Percentiles rank a stretch among this genome's conserved stretches.
These are phyloP conservation scores for Pelodytes ibericus DNA, from an alignment of 2,797 vertebrate species.

Conservation along the genomic window DNA sequence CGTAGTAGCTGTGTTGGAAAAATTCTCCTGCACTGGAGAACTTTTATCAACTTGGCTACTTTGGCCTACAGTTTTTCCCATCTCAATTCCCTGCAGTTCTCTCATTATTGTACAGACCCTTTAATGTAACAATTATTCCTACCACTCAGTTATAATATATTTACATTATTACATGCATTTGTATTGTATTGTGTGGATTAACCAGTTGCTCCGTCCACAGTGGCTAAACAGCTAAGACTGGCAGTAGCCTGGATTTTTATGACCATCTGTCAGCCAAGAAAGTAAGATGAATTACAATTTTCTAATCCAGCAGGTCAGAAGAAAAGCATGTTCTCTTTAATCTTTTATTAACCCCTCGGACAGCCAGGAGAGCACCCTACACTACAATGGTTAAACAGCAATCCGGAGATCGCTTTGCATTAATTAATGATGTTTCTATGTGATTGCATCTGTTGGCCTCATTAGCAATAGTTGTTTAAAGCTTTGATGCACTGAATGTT, in stretches of 20 bases:
- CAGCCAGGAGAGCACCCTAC: too few relatives aligned
- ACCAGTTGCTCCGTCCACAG: slow-evolving; percentile 50
- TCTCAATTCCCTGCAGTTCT: too few relatives aligned
- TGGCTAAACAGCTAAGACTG: slow-evolving; percentile 63
- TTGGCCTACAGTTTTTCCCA: too few relatives aligned
- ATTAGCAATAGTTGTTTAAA: neutral
- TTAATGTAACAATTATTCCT: neutral
- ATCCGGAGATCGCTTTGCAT: too few relatives aligned
- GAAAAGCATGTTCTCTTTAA: slow-evolving; percentile 62
- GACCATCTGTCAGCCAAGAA: slow-evolving; percentile 72
- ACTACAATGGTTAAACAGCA: too few relatives aligned
- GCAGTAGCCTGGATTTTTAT: slow-evolving; percentile 68
- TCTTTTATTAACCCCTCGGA: too few relatives aligned
- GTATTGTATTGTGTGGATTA: slow-evolving; percentile 25
- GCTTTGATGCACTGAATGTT: neutral
- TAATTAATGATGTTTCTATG: too few relatives aligned
- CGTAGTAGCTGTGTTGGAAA: too few relatives aligned
- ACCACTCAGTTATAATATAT: neutral
- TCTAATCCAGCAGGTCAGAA: slow-evolving; percentile 65
- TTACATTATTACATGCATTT: neutral
- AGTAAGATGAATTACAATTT: slow-evolving; percentile 66
- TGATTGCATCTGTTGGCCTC: neutral
- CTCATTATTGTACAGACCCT: too few relatives aligned
- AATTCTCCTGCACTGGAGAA: too few relatives aligned
- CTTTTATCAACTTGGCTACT: too few relatives aligned